A percentile compares a stretch with the other conserved stretches of the same genome.
Conservation (phyloP, 2,888 invertebrate genomes). For the Latrodectus hesperus region DNA sequence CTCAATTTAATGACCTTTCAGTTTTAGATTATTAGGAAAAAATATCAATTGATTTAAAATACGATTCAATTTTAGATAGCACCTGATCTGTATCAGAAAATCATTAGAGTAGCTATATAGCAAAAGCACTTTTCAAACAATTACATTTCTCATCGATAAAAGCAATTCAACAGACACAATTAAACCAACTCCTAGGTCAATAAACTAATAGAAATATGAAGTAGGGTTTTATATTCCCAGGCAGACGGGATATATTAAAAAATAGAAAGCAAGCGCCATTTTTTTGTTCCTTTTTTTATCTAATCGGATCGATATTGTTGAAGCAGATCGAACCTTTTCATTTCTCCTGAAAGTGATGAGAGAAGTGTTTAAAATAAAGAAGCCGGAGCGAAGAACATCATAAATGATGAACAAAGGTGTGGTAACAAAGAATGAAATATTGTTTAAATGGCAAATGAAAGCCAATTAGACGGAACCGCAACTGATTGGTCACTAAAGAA, state of each 20-base stretch:
- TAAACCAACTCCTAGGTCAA: background rate
- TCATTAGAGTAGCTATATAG: no score
- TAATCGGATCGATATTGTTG: background rate
- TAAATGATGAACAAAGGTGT: conserved; percentile 2
- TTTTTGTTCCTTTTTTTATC: background rate
- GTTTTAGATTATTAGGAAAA: no score
- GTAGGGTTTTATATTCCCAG: background rate
- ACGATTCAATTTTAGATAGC: no score
- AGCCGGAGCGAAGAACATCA: background rate
- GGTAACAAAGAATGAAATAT: background rate
- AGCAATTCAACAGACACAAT: background rate
- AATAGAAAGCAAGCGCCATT: background rate
- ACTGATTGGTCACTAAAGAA: background rate
- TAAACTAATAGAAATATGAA: background rate
- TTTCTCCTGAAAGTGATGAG: background rate
- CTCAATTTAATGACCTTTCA: no score
- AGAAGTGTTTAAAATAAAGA: background rate
- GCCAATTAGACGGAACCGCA: conserved; percentile 37
- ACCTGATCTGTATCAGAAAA: no score
- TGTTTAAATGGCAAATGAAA: conserved; percentile 35
- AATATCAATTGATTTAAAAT: no score
- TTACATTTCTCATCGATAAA: no score
- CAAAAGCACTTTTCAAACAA: no score
- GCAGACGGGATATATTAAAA: background rate
- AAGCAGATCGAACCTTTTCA: background rate